A percentile compares a stretch with the other conserved stretches of the same genome.
Evolutionary conservation across 2,888 invertebrate genomes (phyloP).

Genomic region (Pachymerium ferrugineum): DNA sequence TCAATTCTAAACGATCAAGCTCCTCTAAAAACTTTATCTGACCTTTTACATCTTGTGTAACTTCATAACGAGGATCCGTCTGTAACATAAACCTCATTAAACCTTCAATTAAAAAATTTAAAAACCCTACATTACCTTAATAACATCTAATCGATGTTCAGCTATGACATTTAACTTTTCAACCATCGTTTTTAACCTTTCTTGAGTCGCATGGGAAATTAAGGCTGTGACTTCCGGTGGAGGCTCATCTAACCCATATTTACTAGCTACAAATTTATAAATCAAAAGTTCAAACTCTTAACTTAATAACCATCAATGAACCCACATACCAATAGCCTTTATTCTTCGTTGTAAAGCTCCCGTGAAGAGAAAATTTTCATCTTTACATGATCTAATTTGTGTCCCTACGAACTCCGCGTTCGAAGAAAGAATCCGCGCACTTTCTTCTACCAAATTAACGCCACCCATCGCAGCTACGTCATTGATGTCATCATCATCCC

Average conservation of each 20-base stretch:
- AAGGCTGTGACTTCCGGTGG: constrained; percentile 78
- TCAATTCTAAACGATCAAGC: constrained; percentile 86
- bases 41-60: constrained; percentile 79
- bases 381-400: constrained; percentile 85
- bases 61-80: constrained; percentile 82
- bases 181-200: constrained; percentile 80
- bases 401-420: constrained; percentile 79
- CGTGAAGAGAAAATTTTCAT: constrained; percentile 78
- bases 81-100: constrained; percentile 46
- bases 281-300: not conserved
- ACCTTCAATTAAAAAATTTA: not conserved
- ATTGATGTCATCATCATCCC: constrained; percentile 92
- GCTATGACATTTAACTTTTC: constrained; percentile 88
- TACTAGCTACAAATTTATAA: constrained; percentile 50
- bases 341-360: constrained; percentile 60
- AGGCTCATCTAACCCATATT: constrained; percentile 76
- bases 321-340: constrained; percentile 57
- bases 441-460: constrained; percentile 93
- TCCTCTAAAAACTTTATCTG: constrained; percentile 97
- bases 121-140: constrained; percentile 60
- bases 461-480: constrained; percentile 99
- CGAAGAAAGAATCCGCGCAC: constrained; percentile 84
- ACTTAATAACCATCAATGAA: not conserved
- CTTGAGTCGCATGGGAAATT: constrained; percentile 90
- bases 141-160: constrained; percentile 88